Base-by-base conservation (phyloP, 2,888 invertebrate genomes). In the Pinctada fucata region DNA sequence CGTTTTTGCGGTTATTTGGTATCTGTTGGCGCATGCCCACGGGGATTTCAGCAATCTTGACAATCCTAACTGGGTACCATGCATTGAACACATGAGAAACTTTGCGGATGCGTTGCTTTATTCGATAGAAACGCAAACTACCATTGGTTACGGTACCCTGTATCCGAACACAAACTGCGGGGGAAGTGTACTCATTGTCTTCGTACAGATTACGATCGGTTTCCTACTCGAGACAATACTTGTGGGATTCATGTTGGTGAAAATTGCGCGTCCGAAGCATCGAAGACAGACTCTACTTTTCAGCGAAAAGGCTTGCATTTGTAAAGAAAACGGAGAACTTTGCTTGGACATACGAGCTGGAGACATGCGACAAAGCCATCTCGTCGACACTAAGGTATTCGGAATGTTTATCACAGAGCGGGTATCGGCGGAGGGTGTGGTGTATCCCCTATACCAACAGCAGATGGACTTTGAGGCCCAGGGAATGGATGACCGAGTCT, bases 121-220 rank as follows among this genome's bases (percentile, higher is more conserved):
- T 93, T 97, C 97, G 82, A 96, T 99, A 50, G 98, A 99, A 94
- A 98, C 98, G 0, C 98, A 99, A 92, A 97, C 97, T 92, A 98
- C 98, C 5, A 98, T 98, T 85, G 97, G 97, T 64, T 97, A 97
- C 91, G 97, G 97, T 2, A 95, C 94, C 73, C 94, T 97, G 78
- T 95, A 95, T 71, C 97, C 97, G 0, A 97, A 97, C 0, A 95
- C 97, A 83, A 96, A 97, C 91, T 99, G 99, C 90, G 96, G 96
- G 0, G 96, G 96, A 91, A 97, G 97, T 51, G 96, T 97, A 87
- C 96, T 97, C 90, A 95, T 97, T 66, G 95, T 97, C 95, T 97
- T 97, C 92, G 93, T 97, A 82, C 97, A 97, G 93, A 96, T 97
- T 85, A 97, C 98, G 82, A 94, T 96, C 68, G 98, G 98, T 13